These are phyloP conservation scores for Upupa epops DNA, from an alignment of 2,113 vertebrate genomes.

Conservation along the genomic window DNA sequence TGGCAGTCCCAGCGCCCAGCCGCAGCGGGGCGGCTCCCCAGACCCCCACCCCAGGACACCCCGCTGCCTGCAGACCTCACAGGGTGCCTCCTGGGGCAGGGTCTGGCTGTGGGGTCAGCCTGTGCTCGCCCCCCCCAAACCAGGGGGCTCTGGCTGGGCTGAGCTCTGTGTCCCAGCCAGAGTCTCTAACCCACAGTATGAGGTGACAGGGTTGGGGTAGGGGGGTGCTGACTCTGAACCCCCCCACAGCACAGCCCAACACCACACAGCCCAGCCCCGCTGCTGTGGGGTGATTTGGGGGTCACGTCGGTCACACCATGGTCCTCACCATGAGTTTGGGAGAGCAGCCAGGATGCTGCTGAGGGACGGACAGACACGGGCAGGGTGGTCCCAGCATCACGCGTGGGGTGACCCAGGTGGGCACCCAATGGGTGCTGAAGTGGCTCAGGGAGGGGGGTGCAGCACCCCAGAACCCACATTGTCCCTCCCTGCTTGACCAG, in stretches of 20 bases:
- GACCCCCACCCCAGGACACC: background rate
- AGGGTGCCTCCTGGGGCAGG: accelerated
- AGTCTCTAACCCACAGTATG: accelerated
- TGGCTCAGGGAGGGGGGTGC: background rate
- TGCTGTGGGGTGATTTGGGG: accelerated
- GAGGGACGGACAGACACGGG: accelerated
- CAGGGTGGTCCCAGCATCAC: accelerated
- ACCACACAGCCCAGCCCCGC: accelerated
- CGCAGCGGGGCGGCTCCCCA: accelerated
- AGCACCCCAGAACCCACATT: background rate
- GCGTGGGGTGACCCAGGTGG: accelerated
- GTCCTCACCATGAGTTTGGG: background rate
- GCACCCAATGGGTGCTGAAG: background rate
- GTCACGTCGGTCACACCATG: accelerated
- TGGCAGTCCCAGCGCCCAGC: background rate
- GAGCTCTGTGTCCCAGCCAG: accelerated
- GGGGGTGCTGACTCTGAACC: background rate
- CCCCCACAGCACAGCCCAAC: accelerated
- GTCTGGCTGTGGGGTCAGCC: accelerated
- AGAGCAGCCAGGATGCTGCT: background rate
- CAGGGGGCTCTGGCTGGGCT: accelerated
- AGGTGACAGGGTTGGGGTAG: background rate
- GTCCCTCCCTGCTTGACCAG: background rate
- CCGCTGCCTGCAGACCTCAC: background rate
- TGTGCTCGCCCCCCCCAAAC: background rate